phyloP scores from a whole-genome alignment of 2,113 vertebrate genomes.

The Salvelinus sp. region DNA sequence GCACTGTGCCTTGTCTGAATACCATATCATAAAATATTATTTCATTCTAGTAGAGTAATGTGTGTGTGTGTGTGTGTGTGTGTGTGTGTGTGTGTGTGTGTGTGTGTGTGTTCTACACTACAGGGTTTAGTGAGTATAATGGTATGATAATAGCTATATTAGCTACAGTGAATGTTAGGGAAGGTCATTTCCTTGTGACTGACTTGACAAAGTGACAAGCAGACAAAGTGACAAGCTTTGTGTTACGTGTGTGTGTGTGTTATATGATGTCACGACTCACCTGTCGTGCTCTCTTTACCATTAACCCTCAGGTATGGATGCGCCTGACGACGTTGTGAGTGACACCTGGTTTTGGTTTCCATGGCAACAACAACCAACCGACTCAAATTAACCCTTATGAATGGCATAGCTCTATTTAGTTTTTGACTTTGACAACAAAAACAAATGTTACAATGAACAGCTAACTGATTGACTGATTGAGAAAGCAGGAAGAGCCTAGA shows the following conservation, averaged over 20 bases:
- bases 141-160: neutral
- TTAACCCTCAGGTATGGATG: too few species aligned
- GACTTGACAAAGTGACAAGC: neutral
- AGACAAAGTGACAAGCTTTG: neutral
- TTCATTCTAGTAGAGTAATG: neutral
- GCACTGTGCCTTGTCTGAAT: neutral
- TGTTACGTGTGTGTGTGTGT: neutral
- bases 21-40: conserved; percentile 3
- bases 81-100: neutral
- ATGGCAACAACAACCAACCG: too few species aligned
- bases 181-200: neutral
- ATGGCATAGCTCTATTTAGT: too few species aligned
- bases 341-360: too few species aligned
- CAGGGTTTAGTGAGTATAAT: neutral
- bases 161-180: neutral
- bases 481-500: too few species aligned
- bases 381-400: too few species aligned
- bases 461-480: too few species aligned
- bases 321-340: too few species aligned
- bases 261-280: neutral
- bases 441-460: too few species aligned
- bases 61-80: neutral
- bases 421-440: too few species aligned
- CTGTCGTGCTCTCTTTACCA: too few species aligned
- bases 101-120: neutral